These are phyloP conservation scores for Lepus townsendii DNA, from an alignment of 2,797 vertebrate species.

Conservation along the genomic window DNA sequence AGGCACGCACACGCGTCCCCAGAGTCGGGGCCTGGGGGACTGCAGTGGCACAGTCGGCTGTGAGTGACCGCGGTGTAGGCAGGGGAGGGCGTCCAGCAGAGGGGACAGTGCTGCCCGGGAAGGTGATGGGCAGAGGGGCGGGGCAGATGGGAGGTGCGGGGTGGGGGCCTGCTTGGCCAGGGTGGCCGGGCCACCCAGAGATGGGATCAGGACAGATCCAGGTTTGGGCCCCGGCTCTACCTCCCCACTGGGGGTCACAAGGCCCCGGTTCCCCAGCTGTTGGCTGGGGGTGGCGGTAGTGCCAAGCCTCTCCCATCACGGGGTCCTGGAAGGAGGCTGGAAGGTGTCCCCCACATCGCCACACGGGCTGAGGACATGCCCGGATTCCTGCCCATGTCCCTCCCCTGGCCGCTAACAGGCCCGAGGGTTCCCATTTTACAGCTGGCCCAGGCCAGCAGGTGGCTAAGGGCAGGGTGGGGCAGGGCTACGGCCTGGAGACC, in stretches of 20 bases:
- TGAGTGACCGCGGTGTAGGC: conserved; percentile 47
- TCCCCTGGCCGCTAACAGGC: too few species aligned
- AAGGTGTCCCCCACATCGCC: too few species aligned
- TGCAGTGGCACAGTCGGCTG: conserved; percentile 71
- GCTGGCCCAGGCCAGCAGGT: neutral
- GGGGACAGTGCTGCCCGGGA: neutral
- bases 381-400: too few species aligned
- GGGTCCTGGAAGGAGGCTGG: too few species aligned
- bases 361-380: too few species aligned
- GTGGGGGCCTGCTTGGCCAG: conserved; percentile 64
- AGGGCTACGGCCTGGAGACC: too few species aligned
- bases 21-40: neutral
- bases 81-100: conserved; percentile 79
- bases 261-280: neutral
- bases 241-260: neutral
- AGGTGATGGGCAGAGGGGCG: too few species aligned
- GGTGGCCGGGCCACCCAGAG: conserved; percentile 59
- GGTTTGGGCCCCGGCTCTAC: too few species aligned
- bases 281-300: neutral
- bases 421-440: neutral
- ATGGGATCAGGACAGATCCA: neutral
- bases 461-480: neutral
- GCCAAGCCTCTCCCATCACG: rapidly evolving
- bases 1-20: conserved; percentile 40
- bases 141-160: too few species aligned